Percentiles rank a stretch among this genome's conserved stretches.
Conservation (phyloP, 1,140 invertebrate genomes). For the Charaxes varanes region DNA sequence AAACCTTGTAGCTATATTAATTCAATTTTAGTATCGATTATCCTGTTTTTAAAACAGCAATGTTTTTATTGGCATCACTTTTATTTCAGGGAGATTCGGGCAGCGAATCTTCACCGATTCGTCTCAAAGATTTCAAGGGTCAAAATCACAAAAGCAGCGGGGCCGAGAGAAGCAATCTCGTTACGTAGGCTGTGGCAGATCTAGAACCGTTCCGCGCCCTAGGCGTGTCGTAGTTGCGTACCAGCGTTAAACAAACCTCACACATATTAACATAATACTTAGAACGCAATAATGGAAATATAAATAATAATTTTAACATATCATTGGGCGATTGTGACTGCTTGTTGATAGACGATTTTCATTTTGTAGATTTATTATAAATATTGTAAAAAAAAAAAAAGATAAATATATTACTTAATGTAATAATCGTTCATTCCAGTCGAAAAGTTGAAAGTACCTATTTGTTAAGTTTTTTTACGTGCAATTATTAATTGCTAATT, state of each 20-base stretch:
- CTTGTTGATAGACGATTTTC: constrained; percentile 67
- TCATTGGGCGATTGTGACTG: constrained; percentile 75
- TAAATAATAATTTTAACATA: constrained; percentile 71
- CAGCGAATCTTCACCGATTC: constrained; percentile 70
- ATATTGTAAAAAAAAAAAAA: constrained; percentile 67
- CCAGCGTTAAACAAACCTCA: constrained; percentile 24
- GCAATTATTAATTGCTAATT: constrained; percentile 75
- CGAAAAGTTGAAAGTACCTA: constrained; percentile 70
- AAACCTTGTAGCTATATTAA: too few relatives aligned
- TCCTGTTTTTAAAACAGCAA: too few relatives aligned
- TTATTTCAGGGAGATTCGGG: constrained; percentile 69
- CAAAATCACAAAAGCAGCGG: constrained; percentile 58
- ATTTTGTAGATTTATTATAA: constrained; percentile 64
- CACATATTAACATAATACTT: constrained; percentile 35
- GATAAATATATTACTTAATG: constrained; percentile 56
- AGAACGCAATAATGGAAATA: constrained; percentile 69
- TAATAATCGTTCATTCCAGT: constrained; percentile 73
- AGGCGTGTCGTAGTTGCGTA: constrained; percentile 19
- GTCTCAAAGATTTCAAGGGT: constrained; percentile 64
- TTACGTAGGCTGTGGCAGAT: constrained; percentile 34
- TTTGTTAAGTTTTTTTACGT: constrained; percentile 74
- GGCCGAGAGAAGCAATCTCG: constrained; percentile 50
- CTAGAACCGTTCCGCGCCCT: constrained; percentile 5
- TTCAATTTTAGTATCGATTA: too few relatives aligned
- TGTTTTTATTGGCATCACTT: neutral